phyloP scores from a whole-genome alignment of 2,113 vertebrate species.

The Mobula hypostoma region DNA sequence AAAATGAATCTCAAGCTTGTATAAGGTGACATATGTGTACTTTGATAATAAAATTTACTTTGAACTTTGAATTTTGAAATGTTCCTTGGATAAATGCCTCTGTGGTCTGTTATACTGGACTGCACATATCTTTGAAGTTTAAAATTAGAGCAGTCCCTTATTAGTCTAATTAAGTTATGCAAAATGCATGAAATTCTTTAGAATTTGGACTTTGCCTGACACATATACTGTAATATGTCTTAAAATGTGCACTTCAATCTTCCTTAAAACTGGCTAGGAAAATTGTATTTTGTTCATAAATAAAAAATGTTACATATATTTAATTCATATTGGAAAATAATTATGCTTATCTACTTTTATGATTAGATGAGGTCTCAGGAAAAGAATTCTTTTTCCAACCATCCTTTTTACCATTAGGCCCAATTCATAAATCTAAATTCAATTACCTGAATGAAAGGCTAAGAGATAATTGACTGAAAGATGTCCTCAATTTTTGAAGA shows the following conservation, averaged over 20 bases:
- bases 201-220: not conserved
- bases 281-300: conserved; percentile 18
- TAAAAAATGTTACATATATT: conserved; percentile 16
- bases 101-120: not conserved
- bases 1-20: too few species aligned
- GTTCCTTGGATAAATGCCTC: not conserved
- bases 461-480: conserved; percentile 29
- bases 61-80: not conserved
- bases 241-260: conserved; percentile 13
- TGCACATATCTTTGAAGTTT: not conserved
- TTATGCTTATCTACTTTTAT: conserved; percentile 31
- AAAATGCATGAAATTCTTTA: conserved; percentile 22
- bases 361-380: conserved; percentile 6
- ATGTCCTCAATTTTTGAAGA: conserved; percentile 27
- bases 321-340: conserved; percentile 25
- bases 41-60: too few species aligned
- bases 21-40: too few species aligned
- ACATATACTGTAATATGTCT: not conserved
- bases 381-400: conserved; percentile 10
- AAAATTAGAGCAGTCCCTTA: not conserved
- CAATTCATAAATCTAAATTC: conserved; percentile 26
- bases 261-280: not conserved
- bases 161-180: conserved; percentile 9
- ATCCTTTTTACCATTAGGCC: conserved; percentile 4
- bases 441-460: conserved; percentile 30